A percentile compares a stretch with the other conserved stretches of the same genome.
phyloP scores from a whole-genome alignment of 2,888 invertebrate species.

The Dioctria rufipes region DNA sequence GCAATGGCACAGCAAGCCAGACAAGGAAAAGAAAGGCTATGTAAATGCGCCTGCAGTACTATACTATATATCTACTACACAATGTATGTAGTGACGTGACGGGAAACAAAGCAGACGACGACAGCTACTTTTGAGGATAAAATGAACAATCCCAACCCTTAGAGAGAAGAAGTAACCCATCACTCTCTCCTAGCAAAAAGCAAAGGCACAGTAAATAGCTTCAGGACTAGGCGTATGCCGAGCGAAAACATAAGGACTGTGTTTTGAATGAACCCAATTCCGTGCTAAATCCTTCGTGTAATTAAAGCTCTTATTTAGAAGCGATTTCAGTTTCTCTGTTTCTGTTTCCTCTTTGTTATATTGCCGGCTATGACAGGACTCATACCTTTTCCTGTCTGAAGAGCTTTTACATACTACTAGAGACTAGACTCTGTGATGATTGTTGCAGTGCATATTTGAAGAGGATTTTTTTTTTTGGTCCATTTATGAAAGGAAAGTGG shows the following conservation, averaged over 20 bases:
- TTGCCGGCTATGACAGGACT: too few species aligned
- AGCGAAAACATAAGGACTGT: slow-evolving; percentile 41
- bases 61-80: too few species aligned
- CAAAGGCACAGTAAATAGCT: not conserved
- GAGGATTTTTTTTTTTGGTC: too few species aligned
- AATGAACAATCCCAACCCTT: slow-evolving; percentile 21
- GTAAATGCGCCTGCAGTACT: not conserved
- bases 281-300: slow-evolving; percentile 52
- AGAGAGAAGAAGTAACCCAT: not conserved
- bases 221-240: slow-evolving; percentile 5
- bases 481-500: too few species aligned
- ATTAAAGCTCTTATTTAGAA: slow-evolving; percentile 41
- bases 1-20: not conserved
- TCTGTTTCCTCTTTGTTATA: slow-evolving; percentile 28
- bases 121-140: slow-evolving; percentile 41
- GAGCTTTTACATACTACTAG: too few species aligned
- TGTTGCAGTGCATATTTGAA: too few species aligned
- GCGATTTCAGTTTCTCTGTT: slow-evolving; percentile 33
- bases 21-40: not conserved
- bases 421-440: too few species aligned
- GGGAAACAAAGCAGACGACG: slow-evolving; percentile 1
- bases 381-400: too few species aligned
- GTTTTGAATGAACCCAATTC: slow-evolving; percentile 48
- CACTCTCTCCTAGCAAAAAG: not conserved
- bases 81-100: not conserved